Base-by-base conservation (phyloP, 2,113 vertebrate species). In the Solea senegalensis region DNA sequence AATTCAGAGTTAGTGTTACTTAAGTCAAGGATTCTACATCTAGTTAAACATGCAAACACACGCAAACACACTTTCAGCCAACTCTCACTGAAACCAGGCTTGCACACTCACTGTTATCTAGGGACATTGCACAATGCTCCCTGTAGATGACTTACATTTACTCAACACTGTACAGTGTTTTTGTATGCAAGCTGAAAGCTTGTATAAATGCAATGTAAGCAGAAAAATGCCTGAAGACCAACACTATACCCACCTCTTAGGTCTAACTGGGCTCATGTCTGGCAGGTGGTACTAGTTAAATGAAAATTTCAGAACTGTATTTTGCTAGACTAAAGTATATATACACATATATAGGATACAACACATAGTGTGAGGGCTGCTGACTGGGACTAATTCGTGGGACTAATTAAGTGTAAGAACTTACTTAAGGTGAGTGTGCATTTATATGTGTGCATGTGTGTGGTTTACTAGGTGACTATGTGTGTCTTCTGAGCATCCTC, bases 401-500 rank as follows among this genome's bases (percentile, higher is more conserved):
- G 3, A 51, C 11, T 5, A 52, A 12, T 44, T 50, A 15, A 40
- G 9, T 1, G 3, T 55, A 21, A 58, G 39, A 72, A 51, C 3
- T 7, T 26, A 49, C 46, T 52, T 8, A 57, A 44, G 13, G 6
- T 65, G 16, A 10, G 43, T 41, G 41, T 43, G n/a, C 43, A 27
- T 54, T 46, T 59, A 50, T 45, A 45, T 49, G n/a, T 57, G 39
- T 54, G 60, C 62, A 50, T 46, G 63, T 0, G 14, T 48, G 63
- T 53, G 8, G 50, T 58, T 53, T 64, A 56, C 76, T 74, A 34
- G 0, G 61, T 45, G 15, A 74, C 44, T 75, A 81, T 74, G 81
- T 81, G 83, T 82, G 85, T 70, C 40, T 60, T 67, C 52, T 39
- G 21, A 34, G 44, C 44, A 58, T 74, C 77, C 70, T 81, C 85